Evolutionary conservation across 2,797 vertebrate genomes (phyloP), one percentile per base, ranked within the genome.

Genomic region (Sebastes oblongus): DNA sequence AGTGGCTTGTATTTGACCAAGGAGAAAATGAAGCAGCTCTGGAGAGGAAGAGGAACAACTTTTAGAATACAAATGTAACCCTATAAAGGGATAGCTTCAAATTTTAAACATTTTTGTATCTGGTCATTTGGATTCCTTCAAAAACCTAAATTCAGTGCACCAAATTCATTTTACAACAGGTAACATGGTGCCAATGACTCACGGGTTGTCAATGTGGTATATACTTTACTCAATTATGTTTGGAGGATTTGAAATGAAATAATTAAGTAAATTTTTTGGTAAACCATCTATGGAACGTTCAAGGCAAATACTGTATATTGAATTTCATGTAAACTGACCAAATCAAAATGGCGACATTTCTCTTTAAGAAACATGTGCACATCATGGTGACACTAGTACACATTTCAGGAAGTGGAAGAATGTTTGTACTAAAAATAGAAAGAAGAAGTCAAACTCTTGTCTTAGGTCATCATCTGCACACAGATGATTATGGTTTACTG

Each of bases 1-100:
- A 99, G 91, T 76, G 98, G 98, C 80, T 97, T 97, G 84, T 99
- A 99, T 94, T 98, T 99, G 93, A 97, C 98, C 92, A 99, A 94
- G 79, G 98, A 98, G 94, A 99, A 99, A 90, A 99, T 75, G 77
- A 99, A 99, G 94, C 98, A 99, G 90, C 96, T 95, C 98, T 99
- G 94, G 42, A 46, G 22, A 39, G n/a, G 11, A 72, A 20, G 16
- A 75, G 5, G 8, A 67, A 42, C 27, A 67, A 2, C 25, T 8
- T 39, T 13, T 34, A 25, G 1, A 62, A 11, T 20, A 14, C 27
- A 73, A 34, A 42, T 9, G 12, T 34, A 29, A 62, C 9, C 59
- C 8, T 34, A 50, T 34, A 10, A 36, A 42, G 24, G 8, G 24
- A 67, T 7, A 18, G 5, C 50, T 52, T 34, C 8, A 61, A 16